These are phyloP conservation scores for Dinomys branickii DNA, from an alignment of 2,113 vertebrate species.

Conservation along the genomic window DNA sequence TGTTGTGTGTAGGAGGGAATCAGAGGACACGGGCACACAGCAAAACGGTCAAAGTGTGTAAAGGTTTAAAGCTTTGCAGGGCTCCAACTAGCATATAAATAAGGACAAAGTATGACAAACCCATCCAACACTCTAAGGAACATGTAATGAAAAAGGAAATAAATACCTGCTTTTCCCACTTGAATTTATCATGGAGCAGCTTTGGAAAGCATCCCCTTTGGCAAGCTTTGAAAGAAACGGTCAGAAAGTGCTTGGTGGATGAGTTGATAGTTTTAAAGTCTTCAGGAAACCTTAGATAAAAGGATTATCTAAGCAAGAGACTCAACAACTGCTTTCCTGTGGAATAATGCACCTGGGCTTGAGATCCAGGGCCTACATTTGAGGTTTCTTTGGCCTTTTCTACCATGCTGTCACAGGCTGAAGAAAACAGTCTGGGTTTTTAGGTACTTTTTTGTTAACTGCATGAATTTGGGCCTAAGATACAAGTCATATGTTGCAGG, in stretches of 20 bases:
- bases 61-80: neutral
- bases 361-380: neutral
- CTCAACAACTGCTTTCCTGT: neutral
- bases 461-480: neutral
- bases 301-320: neutral
- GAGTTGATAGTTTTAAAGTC: constrained; percentile 32
- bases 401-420: neutral
- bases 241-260: constrained; percentile 3
- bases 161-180: neutral
- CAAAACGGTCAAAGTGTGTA: neutral
- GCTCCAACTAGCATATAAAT: neutral
- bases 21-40: neutral
- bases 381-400: neutral
- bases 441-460: neutral
- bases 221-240: constrained; percentile 30
- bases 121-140: neutral
- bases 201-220: constrained; percentile 47
- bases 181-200: neutral
- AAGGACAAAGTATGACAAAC: neutral
- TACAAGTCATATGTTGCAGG: neutral
- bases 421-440: constrained; percentile 8
- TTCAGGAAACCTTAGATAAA: constrained; percentile 58
- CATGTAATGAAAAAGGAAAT: constrained; percentile 2
- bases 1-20: neutral
- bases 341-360: constrained; percentile 30